Base-by-base conservation (phyloP, 2,888 invertebrate genomes). In the Liposcelis brunnea region DNA sequence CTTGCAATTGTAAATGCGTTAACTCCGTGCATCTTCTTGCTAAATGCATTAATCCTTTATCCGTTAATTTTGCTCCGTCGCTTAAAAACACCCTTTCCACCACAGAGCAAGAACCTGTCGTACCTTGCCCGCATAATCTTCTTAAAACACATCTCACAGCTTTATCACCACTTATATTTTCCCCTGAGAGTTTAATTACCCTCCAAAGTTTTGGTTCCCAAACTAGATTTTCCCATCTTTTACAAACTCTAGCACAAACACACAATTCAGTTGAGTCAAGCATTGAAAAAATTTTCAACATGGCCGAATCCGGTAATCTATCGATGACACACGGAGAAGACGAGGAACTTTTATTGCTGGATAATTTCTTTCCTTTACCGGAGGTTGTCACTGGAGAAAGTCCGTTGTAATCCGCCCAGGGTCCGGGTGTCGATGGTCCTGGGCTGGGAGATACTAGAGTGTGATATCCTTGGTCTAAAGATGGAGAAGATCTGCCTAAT, bases 21-120 rank as follows among this genome's bases (percentile, higher is more conserved):
- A 90, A 65, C 59, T 84, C 82, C 1, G 86, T 80, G 63, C 87
- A 89, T 38, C 82, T 71, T 36, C 82, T 72, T 1, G 83, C 80
- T 31, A 89, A 64, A 38, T 82, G 63, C 55, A 79, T 72, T 10
- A 89, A 68, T 12, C 86, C 85, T 48, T 77, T 76, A 58, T 86
- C 82, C 3, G 83, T 77, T 48, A 89, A 71, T 64, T 75, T 69
- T 48, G 74, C 71, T 47, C 80, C 80, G 50, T 79, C 76, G 44
- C 71, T 73, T 16, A 82, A 62, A 59, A 74, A 69, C 26, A 82
- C 72, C 43, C 70, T 68, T 55, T 79, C 76, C 7, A 80, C 71
- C 50, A 72, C 72, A 1, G 77, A 72, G 56, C 79, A 80, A 18
- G 76, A 73, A 11, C 74, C 74, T 12, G 77, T 76, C 45, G 75